Conservation (phyloP, 2,113 vertebrate genomes). For the Phylloscopus trochiloides region DNA sequence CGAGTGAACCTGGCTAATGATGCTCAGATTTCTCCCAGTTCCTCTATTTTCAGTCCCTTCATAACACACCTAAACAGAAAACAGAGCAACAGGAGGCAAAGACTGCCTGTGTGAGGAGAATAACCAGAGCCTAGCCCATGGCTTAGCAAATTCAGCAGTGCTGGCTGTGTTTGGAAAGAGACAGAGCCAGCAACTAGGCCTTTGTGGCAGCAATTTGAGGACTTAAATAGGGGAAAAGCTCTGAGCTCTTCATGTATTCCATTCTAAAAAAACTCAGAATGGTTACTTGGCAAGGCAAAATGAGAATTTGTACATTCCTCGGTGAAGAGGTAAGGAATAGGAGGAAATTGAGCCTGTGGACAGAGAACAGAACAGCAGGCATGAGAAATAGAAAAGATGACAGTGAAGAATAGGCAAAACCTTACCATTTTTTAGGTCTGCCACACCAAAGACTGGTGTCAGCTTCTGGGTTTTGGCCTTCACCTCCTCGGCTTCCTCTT, state of each 20-base stretch:
- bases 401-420: background rate
- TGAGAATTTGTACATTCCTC: background rate
- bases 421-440: constrained; percentile 64
- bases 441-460: background rate
- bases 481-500: background rate
- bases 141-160: background rate
- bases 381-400: background rate
- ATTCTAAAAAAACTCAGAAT: background rate
- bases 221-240: background rate
- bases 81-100: background rate
- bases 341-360: background rate
- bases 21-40: background rate
- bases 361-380: background rate
- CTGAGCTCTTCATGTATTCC: background rate
- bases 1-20: background rate
- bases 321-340: background rate
- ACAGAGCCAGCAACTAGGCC: background rate
- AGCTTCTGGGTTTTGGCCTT: background rate
- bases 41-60: background rate
- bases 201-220: background rate
- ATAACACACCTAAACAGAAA: background rate
- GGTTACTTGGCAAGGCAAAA: background rate
- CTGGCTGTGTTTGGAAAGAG: background rate
- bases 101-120: background rate
- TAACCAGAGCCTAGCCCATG: background rate